Conservation (phyloP, 2,888 invertebrate genomes). For the Pandemis cinnamomeana region DNA sequence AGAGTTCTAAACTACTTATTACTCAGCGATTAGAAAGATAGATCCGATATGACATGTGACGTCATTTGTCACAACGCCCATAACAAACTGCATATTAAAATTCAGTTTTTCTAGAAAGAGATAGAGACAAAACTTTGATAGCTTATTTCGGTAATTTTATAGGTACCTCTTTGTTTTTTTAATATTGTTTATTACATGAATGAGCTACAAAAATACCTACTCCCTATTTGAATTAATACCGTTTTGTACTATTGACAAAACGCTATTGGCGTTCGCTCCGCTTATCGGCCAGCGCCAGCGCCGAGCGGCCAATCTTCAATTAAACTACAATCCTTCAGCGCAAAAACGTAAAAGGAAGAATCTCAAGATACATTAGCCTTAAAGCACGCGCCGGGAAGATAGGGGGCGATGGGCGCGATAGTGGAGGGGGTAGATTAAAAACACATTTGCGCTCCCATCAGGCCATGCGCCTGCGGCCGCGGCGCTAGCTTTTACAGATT, state of each 20-base stretch:
- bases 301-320: conserved; percentile 3
- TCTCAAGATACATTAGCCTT: conserved; percentile 31
- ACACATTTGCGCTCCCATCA: conserved; percentile 36
- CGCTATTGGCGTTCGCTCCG: neutral
- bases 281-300: conserved; percentile 1
- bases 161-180: too few species aligned
- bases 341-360: conserved; percentile 11
- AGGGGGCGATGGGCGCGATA: conserved; percentile 17
- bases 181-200: too few species aligned
- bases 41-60: too few species aligned
- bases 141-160: too few species aligned
- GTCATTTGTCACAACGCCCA: too few species aligned
- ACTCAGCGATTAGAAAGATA: too few species aligned
- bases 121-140: too few species aligned
- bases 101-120: too few species aligned
- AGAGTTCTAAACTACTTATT: too few species aligned
- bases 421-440: conserved; percentile 34
- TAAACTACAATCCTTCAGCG: conserved; percentile 28
- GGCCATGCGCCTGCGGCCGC: conserved; percentile 3
- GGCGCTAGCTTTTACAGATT: neutral
- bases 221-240: too few species aligned
- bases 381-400: conserved; percentile 24
- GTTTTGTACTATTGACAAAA: neutral
- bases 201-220: too few species aligned
- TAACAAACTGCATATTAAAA: too few species aligned